These are phyloP conservation scores for Patiria pectinifera DNA, from an alignment of 53 echinoderm and acorn worm species.

Conservation along the genomic window DNA sequence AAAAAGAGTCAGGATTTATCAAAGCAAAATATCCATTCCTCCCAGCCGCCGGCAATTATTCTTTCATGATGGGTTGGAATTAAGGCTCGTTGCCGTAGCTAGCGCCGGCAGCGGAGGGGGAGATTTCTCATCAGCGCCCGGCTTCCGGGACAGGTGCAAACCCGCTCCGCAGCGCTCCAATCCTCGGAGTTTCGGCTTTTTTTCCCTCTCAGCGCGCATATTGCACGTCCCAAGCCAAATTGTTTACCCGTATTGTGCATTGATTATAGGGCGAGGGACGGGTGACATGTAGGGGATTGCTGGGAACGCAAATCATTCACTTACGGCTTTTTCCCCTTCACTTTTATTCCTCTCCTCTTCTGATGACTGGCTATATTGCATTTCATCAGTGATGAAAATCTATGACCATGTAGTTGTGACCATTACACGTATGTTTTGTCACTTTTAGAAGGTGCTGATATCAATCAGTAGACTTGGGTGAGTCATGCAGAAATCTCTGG, in stretches of 20 bases:
- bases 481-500: constrained; percentile 24
- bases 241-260: constrained; percentile 40
- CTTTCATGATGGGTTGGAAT: constrained; percentile 63
- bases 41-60: constrained; percentile 56
- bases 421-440: constrained; percentile 43
- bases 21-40: constrained; percentile 58
- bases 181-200: neutral
- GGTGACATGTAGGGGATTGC: neutral
- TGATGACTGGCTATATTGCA: neutral
- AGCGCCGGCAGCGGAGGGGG: constrained; percentile 55
- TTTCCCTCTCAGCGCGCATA: neutral
- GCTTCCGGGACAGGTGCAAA: constrained; percentile 66
- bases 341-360: neutral
- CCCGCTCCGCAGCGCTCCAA: constrained; percentile 10
- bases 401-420: constrained; percentile 48
- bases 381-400: constrained; percentile 36
- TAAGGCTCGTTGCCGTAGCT: constrained; percentile 14
- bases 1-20: constrained; percentile 27
- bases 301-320: neutral
- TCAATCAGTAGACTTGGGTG: constrained; percentile 10
- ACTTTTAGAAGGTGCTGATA: constrained; percentile 23
- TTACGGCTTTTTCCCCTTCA: neutral
- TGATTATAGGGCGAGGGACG: neutral
- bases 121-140: constrained; percentile 62
- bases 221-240: constrained; percentile 46